Conservation (phyloP, 2,888 invertebrate species). For the Bombylius discolor region DNA sequence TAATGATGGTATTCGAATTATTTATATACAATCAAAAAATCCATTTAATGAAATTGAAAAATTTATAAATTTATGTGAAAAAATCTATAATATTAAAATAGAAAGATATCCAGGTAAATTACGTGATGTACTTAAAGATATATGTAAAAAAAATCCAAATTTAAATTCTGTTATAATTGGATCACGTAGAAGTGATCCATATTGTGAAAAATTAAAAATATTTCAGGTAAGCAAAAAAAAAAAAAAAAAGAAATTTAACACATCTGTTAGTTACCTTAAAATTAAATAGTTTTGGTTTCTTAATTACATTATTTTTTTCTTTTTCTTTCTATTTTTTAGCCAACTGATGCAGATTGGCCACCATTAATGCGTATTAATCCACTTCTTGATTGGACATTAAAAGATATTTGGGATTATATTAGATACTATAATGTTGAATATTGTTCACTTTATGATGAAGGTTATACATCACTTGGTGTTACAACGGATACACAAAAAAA, state of each 20-base stretch:
- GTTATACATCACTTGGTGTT: constrained; percentile 84
- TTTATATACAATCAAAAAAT: constrained; percentile 69
- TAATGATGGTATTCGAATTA: constrained; percentile 36
- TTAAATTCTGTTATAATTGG: constrained; percentile 88
- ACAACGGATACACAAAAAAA: constrained; percentile 68
- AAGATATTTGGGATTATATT: constrained; percentile 84
- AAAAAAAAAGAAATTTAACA: not conserved
- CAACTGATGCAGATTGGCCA: constrained; percentile 87
- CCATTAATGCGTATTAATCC: constrained; percentile 78
- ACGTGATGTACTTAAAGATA: constrained; percentile 51
- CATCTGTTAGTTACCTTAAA: too few species aligned
- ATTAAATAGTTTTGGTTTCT: too few species aligned
- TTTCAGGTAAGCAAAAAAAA: constrained; percentile 48
- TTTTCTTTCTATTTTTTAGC: constrained; percentile 32
- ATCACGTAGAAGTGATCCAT: constrained; percentile 76
- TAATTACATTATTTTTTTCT: not conserved
- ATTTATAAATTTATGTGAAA: constrained; percentile 60
- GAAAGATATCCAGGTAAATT: constrained; percentile 55
- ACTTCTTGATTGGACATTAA: constrained; percentile 82
- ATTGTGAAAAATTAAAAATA: constrained; percentile 48
- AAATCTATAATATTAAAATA: constrained; percentile 61
- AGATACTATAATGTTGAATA: constrained; percentile 69
- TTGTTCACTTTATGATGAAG: constrained; percentile 79
- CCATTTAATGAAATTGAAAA: constrained; percentile 77
- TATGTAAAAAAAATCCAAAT: constrained; percentile 44